Evolutionary conservation across 1,140 invertebrate species (phyloP).

Genomic region (Apis mellifera): Amel_HAv3.1 CM009934.2:8237001-8237500

Average conservation of each 20-base stretch:
- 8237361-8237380: constrained; percentile 67
- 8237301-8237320: constrained; percentile 22
- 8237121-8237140: no score
- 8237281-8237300: constrained; percentile 20
- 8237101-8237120: no score
- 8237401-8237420: constrained; percentile 65
- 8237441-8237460: constrained; percentile 73
- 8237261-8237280: constrained; percentile 9
- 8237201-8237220: no score
- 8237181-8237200: no score
- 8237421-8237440: constrained; percentile 67
- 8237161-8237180: no score
- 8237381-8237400: constrained; percentile 77
- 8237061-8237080: background rate
- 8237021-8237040: background rate
- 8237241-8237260: no score
- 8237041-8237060: background rate
- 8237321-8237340: constrained; percentile 66
- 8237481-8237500: constrained; percentile 34
- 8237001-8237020: constrained; percentile 7
- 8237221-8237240: background rate
- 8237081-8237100: background rate
- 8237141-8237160: no score
- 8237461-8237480: constrained; percentile 46
- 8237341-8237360: constrained; percentile 65